A percentile compares a stretch with the other conserved stretches of the same genome.
Conservation (phyloP, 2,888 invertebrate species). For the Mycalesis mineus region DNA sequence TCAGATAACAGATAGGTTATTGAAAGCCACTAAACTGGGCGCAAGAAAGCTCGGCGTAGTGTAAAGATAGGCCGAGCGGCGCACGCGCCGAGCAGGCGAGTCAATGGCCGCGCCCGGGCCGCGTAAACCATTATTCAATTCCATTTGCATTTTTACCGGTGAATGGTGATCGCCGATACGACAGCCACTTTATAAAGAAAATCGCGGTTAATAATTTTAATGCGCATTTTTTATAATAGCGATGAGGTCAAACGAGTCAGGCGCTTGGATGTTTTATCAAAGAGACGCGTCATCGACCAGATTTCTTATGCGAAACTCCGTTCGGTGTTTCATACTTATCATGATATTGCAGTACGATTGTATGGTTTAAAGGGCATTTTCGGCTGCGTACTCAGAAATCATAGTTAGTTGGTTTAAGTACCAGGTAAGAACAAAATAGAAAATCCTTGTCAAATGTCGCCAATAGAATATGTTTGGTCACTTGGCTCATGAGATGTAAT, state of each 20-base stretch:
- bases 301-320: background rate
- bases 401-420: too few relatives aligned
- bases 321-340: too few relatives aligned
- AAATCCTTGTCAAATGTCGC: too few relatives aligned
- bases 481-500: too few relatives aligned
- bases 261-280: background rate
- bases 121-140: conserved; percentile 57
- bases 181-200: conserved; percentile 40
- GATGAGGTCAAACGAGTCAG: conserved; percentile 1
- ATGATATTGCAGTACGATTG: too few relatives aligned
- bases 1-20: background rate
- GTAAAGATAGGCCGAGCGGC: conserved; percentile 39
- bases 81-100: conserved; percentile 31
- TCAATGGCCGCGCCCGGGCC: conserved; percentile 54
- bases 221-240: conserved; percentile 7
- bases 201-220: conserved; percentile 22
- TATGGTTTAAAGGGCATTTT: too few relatives aligned
- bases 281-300: background rate
- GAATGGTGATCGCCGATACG: conserved; percentile 36
- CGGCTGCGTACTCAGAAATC: too few relatives aligned
- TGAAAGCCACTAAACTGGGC: too few relatives aligned
- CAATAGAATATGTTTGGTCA: too few relatives aligned
- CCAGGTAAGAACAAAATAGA: too few relatives aligned
- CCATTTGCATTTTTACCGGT: conserved; percentile 57
- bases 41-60: too few relatives aligned